Base-by-base conservation (phyloP, 2,113 vertebrate genomes). In the Hydrochoerus hydrochaeris region DNA sequence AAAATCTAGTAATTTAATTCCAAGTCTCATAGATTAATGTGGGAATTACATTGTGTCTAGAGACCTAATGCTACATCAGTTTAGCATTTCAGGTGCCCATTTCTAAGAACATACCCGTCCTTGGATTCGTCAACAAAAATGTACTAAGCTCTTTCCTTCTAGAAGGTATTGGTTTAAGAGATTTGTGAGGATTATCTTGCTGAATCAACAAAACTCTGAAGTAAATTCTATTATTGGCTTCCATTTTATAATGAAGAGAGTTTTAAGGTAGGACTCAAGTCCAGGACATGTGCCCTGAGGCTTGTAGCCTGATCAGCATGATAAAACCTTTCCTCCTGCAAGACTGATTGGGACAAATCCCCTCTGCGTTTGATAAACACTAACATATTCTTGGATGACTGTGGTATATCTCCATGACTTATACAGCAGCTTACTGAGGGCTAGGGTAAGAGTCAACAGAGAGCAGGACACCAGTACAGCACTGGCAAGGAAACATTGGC, bases 1-100 rank as follows among this genome's bases (percentile, higher is more conserved):
- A 88, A 97, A 92, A 63, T 12, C 52, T 52, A 95, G 49, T 63
- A 57, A 77, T 73, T 95, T 78, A 60, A 88, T 90, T 94, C 71
- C 30, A 52, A 38, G 87, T 88, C 92, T 75, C 24, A 60, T 88
- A 52, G 44, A 85, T 95, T 86, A 73, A 60, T 63, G 41, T 84
- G 44, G n/a, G 67, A 28, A 83, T 30, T 81, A 16, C 35, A 77
- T 86, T 41, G 32, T 88, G 5, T 81, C 20, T 80, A 85, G 22
- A 78, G 35, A 69, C 35, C 60, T 38, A 62, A 80, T 35, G 63
- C 5, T 81, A 67, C 85, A 73, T 93, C 91, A 78, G 30, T 20
- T 81, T 57, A 91, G 30, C 49, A 86, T 90, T 77, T 67, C 54
- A 24, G 35, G 7, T 69, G 81, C 8, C 41, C 35, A 30, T 83